Evolutionary conservation across 2,888 invertebrate species (phyloP).

Genomic region (Drosophila siamana): DNA sequence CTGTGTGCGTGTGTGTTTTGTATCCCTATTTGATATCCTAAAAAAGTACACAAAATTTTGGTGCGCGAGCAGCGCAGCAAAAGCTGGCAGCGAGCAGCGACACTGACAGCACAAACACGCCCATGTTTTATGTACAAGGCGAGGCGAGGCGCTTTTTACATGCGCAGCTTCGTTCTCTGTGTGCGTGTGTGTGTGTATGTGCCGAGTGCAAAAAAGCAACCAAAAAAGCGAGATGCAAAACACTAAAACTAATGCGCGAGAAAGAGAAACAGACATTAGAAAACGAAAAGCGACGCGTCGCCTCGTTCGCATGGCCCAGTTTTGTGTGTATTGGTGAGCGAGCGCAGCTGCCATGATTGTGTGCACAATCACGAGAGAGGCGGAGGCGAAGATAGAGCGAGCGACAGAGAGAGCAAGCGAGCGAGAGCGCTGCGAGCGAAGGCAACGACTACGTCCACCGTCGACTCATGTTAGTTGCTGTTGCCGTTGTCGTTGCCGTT

Average conservation of each 20-base stretch:
- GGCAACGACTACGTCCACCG: conserved; percentile 30
- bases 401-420: conserved; percentile 27
- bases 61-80: conserved; percentile 67
- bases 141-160: conserved; percentile 67
- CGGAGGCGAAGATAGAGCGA: conserved; percentile 42
- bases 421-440: conserved; percentile 41
- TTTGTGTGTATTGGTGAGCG: conserved; percentile 62
- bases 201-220: conserved; percentile 69
- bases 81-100: conserved; percentile 47
- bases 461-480: conserved; percentile 15
- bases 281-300: conserved; percentile 71
- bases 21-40: conserved; percentile 82
- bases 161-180: conserved; percentile 59
- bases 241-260: conserved; percentile 84
- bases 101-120: conserved; percentile 74
- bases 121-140: conserved; percentile 77
- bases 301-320: conserved; percentile 41
- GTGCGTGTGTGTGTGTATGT: conserved; percentile 39
- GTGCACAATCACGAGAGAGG: conserved; percentile 46
- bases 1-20: conserved; percentile 46
- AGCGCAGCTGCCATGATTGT: conserved; percentile 56
- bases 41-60: conserved; percentile 81
- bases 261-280: conserved; percentile 84
- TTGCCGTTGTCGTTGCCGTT: background rate
- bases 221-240: conserved; percentile 84